Base-by-base conservation (phyloP, 1,140 invertebrate genomes). In the Lutraria rhynchaena region DNA sequence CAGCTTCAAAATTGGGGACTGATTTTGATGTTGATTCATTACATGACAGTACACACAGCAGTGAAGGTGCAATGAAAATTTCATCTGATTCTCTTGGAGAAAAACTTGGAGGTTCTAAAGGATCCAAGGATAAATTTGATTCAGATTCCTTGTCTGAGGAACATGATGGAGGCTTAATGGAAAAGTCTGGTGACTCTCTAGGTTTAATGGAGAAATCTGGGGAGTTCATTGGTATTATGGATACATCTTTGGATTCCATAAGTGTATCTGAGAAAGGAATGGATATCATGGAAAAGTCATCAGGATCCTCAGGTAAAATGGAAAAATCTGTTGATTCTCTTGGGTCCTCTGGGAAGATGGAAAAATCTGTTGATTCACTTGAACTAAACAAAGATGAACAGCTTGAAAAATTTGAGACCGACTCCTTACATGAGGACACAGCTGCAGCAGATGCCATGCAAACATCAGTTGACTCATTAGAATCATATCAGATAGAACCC, bases 121-220 rank as follows among this genome's bases (percentile, higher is more conserved):
- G 33, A 49, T 95, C 94, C 88, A 94, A 94, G 13, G 94, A 95
- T 87, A 95, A 94, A 49, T 94, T 95, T 75, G 95, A 95, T 51
- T 86, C 85, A 37, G 94, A 94, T 86, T 94, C 93, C 65, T 92
- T 94, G 3, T 93, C 93, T 51, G 77, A 63, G 85, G 89, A 92
- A 35, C 90, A 89, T 61, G 90, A 90, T 19, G 37, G 37, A 15
- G 83, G 82, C 11, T 67, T 88, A 27, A 92, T 92, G 91, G 86
- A 87, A 70, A 81, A 86, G 24, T 92, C 91, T 29, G 83, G 84
- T 49, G 91, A 92, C 49, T 95, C 94, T 0, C 85, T 95, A 17
- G 95, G 61, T 31, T 49, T 67, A 67, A 51, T 84, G 78, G 71
- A 58, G 49, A 81, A 58, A 60, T 85, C 83, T 35, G 55, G 63